phyloP scores from a whole-genome alignment of 2,113 vertebrate genomes.

The Periophthalmodon schlosseri region DNA sequence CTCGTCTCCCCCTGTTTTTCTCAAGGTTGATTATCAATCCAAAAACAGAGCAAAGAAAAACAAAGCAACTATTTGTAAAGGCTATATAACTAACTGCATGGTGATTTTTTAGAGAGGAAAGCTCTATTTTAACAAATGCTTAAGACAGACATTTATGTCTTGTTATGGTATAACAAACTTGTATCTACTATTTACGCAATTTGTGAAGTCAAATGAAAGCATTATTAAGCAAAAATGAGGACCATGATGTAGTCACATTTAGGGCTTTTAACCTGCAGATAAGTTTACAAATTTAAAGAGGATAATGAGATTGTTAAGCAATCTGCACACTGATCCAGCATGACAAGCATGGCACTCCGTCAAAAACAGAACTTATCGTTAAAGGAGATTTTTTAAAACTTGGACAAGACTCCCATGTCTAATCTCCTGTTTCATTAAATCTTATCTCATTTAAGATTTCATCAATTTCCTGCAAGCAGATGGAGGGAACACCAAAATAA shows the following conservation, averaged over 20 bases:
- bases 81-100: conserved; percentile 71
- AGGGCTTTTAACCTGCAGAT: conserved; percentile 51
- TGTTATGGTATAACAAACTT: not conserved
- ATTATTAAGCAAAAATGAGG: conserved; percentile 17
- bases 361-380: conserved; percentile 72
- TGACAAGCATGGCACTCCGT: conserved; percentile 47
- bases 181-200: conserved; percentile 1
- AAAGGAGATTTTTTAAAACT: conserved; percentile 59
- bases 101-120: conserved; percentile 72
- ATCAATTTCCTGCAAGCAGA: conserved; percentile 70
- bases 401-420: conserved; percentile 60
- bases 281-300: conserved; percentile 55
- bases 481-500: conserved; percentile 48
- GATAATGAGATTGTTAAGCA: conserved; percentile 60
- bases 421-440: conserved; percentile 73
- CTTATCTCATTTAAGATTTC: conserved; percentile 65
- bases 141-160: not conserved
- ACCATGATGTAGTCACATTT: conserved; percentile 32
- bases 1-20: conserved; percentile 65
- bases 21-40: conserved; percentile 69
- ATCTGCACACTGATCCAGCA: conserved; percentile 62
- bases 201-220: conserved; percentile 19
- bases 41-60: conserved; percentile 57
- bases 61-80: conserved; percentile 72
- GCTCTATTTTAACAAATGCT: conserved; percentile 53